These are phyloP conservation scores for Sphyrna mokarran DNA, from an alignment of 2,113 vertebrate genomes.

Conservation along the genomic window DNA sequence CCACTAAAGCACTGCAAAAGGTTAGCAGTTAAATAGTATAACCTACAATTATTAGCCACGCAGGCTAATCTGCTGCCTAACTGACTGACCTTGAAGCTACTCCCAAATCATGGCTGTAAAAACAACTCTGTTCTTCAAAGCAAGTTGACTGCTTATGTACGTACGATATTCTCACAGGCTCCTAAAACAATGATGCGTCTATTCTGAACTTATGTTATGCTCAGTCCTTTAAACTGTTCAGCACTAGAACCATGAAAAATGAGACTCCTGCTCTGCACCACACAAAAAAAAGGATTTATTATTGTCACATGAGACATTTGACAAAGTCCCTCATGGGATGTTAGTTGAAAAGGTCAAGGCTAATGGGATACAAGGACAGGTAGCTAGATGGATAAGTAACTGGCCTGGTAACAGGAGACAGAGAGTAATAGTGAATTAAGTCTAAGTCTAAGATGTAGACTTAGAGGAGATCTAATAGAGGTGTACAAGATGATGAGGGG, in stretches of 20 bases:
- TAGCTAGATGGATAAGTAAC: too few species aligned
- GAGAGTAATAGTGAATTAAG: too few species aligned
- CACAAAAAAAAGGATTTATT: neutral
- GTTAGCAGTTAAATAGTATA: neutral
- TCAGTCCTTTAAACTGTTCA: neutral
- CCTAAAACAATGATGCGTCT: neutral
- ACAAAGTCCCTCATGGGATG: too few species aligned
- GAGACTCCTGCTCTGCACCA: neutral
- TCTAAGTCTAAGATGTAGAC: too few species aligned
- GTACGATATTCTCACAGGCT: neutral
- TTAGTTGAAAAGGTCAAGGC: too few species aligned
- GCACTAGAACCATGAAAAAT: neutral
- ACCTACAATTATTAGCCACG: neutral
- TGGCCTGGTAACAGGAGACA: too few species aligned
- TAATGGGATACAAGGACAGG: too few species aligned
- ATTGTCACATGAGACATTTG: too few species aligned
- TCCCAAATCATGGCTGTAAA: neutral
- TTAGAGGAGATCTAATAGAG: too few species aligned
- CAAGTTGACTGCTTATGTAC: neutral
- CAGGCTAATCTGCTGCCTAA: neutral
- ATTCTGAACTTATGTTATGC: neutral
- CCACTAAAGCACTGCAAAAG: neutral
- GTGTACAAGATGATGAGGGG: too few species aligned
- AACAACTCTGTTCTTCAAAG: neutral
- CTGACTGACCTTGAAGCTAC: neutral